Conservation (phyloP, 2,113 vertebrate species). For the Cyphomyrus plagiostoma region DNA sequence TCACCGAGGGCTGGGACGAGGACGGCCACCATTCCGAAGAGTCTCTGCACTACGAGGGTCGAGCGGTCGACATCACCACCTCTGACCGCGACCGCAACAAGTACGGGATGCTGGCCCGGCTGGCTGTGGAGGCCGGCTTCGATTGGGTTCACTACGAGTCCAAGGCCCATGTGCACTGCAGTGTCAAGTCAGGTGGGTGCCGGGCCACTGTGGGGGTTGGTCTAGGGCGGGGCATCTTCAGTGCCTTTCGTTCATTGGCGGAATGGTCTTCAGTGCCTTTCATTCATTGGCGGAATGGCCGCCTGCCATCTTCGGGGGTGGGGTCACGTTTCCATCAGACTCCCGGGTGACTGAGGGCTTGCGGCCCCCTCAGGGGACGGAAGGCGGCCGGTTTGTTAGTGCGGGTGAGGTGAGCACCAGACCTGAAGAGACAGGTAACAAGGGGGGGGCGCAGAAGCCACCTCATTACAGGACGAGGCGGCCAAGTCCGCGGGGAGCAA, state of each 20-base stretch:
- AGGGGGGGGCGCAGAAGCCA: neutral
- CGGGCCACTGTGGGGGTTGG: neutral
- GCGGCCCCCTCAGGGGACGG: neutral
- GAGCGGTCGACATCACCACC: constrained; percentile 86
- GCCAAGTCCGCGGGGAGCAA: constrained; percentile 7
- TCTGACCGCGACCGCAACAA: constrained; percentile 87
- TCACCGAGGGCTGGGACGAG: constrained; percentile 90
- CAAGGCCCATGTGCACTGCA: constrained; percentile 87
- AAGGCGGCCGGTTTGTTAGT: neutral
- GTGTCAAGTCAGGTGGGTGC: constrained; percentile 88
- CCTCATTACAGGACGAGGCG: constrained; percentile 4
- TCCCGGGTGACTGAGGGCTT: neutral
- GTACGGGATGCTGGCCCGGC: constrained; percentile 82
- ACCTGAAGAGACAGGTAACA: neutral
- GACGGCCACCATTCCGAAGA: constrained; percentile 84
- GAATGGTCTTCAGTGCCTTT: neutral
- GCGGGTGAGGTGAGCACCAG: constrained; percentile 23
- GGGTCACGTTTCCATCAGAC: neutral
- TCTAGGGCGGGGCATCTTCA: neutral
- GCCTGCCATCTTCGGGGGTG: neutral
- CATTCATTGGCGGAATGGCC: neutral
- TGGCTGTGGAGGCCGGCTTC: constrained; percentile 85
- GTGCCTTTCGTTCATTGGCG: neutral
- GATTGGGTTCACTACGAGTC: constrained; percentile 93
- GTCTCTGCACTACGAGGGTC: constrained; percentile 84